These are phyloP conservation scores for Rutpela maculata DNA, from an alignment of 2,888 invertebrate species.

Conservation along the genomic window DNA sequence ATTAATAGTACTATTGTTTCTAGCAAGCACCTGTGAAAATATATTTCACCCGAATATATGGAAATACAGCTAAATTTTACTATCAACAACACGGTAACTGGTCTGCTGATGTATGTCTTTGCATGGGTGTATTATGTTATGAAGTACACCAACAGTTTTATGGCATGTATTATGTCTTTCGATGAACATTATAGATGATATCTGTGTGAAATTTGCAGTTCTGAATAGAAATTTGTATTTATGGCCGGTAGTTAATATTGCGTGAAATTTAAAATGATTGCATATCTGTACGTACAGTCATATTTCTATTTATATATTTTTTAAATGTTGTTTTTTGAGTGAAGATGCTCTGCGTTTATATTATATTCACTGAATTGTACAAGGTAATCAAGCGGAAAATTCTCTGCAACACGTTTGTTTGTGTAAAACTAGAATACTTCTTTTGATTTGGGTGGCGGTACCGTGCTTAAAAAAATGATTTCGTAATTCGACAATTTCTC, in stretches of 20 bases:
- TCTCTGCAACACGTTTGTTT: no score
- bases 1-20: neutral
- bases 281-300: no score
- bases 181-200: neutral
- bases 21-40: neutral
- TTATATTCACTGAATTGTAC: no score
- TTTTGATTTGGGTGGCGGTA: no score
- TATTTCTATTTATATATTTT: no score
- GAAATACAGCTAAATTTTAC: neutral
- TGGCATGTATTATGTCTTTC: neutral
- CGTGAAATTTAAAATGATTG: no score
- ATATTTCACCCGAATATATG: conserved; percentile 1
- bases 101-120: neutral
- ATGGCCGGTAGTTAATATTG: neutral
- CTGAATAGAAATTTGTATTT: neutral
- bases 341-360: no score
- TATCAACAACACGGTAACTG: neutral
- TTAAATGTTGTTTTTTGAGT: no score
- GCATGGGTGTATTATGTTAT: neutral
- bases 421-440: no score
- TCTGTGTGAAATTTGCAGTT: neutral
- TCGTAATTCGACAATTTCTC: no score
- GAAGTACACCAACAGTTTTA: neutral
- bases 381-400: no score
- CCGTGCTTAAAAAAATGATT: no score